phyloP scores from a whole-genome alignment of 1,140 invertebrate genomes.

The Helicorthomorpha holstii region DNA sequence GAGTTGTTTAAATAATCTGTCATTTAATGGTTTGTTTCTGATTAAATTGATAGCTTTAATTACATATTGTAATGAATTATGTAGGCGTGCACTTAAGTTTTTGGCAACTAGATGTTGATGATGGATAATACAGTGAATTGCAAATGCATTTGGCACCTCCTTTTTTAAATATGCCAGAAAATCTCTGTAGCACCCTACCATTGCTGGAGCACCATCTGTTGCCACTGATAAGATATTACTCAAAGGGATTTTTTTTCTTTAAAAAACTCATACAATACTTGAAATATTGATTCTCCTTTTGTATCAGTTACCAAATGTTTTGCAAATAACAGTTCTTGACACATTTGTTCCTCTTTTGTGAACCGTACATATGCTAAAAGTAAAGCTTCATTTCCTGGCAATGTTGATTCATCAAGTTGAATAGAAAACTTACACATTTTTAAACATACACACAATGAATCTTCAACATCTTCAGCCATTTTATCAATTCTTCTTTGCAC shows the following conservation, averaged over 20 bases:
- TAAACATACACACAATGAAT: slow-evolving; percentile 5
- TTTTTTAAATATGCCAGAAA: slow-evolving; percentile 6
- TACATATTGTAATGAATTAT: slow-evolving; percentile 12
- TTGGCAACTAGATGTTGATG: slow-evolving; percentile 12
- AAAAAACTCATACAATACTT: slow-evolving; percentile 17
- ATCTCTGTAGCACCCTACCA: slow-evolving; percentile 15
- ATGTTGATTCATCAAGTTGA: slow-evolving; percentile 10
- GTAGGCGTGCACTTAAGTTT: slow-evolving; percentile 10
- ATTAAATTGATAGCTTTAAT: slow-evolving; percentile 12
- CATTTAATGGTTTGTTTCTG: slow-evolving; percentile 9
- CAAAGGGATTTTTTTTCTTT: slow-evolving; percentile 16
- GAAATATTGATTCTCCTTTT: slow-evolving; percentile 10
- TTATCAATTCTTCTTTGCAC: slow-evolving; percentile 9
- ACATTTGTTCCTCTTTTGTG: not conserved
- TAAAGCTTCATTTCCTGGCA: slow-evolving; percentile 9
- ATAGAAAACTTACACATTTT: slow-evolving; percentile 6
- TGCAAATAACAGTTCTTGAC: slow-evolving; percentile 10
- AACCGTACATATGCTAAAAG: slow-evolving; percentile 4
- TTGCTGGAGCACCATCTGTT: slow-evolving; percentile 19
- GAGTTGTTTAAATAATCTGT: slow-evolving; percentile 12
- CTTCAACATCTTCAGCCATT: slow-evolving; percentile 7
- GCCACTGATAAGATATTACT: slow-evolving; percentile 19
- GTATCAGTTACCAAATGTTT: slow-evolving; percentile 10
- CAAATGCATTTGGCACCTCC: slow-evolving; percentile 7
- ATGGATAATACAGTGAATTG: slow-evolving; percentile 12